These are phyloP conservation scores for Molossus alvarezi DNA, from an alignment of 2,797 vertebrate genomes.

Conservation along the genomic window DNA sequence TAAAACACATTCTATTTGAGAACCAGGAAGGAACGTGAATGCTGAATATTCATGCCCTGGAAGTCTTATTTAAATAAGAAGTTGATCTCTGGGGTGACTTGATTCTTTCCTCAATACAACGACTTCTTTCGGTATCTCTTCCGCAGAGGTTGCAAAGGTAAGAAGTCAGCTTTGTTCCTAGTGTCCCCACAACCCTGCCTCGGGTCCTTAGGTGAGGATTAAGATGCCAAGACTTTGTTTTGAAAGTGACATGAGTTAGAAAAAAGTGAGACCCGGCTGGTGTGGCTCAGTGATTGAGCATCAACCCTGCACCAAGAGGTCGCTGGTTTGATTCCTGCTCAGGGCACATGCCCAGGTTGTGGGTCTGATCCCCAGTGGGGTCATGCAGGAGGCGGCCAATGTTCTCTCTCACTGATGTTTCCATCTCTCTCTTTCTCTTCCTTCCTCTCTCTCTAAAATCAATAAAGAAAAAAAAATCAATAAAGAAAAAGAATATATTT, in stretches of 20 bases:
- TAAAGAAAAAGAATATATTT: too few relatives aligned
- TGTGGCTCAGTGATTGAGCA: too few relatives aligned
- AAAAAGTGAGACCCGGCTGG: too few relatives aligned
- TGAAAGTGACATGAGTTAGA: not conserved
- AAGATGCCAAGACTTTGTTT: not conserved
- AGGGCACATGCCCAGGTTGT: too few relatives aligned
- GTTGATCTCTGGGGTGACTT: not conserved
- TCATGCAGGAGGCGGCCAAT: too few relatives aligned
- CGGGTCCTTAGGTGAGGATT: not conserved
- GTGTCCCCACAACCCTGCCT: not conserved
- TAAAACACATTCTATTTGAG: conserved; percentile 85
- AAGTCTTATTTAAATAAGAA: conserved; percentile 74
- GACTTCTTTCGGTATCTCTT: not conserved
- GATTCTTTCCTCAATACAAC: conserved; percentile 8
- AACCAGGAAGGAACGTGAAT: conserved; percentile 76
- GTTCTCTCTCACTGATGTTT: too few relatives aligned
- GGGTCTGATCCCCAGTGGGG: too few relatives aligned
- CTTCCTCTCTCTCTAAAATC: too few relatives aligned
- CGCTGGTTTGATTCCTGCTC: too few relatives aligned
- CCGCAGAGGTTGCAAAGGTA: rapidly evolving
- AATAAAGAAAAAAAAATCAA: too few relatives aligned
- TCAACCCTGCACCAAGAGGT: too few relatives aligned
- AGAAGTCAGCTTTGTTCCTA: not conserved
- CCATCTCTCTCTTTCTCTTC: too few relatives aligned
- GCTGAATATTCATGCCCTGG: conserved; percentile 75